Base-by-base conservation (phyloP, 2,113 vertebrate genomes). In the Myotis brandtii region DNA sequence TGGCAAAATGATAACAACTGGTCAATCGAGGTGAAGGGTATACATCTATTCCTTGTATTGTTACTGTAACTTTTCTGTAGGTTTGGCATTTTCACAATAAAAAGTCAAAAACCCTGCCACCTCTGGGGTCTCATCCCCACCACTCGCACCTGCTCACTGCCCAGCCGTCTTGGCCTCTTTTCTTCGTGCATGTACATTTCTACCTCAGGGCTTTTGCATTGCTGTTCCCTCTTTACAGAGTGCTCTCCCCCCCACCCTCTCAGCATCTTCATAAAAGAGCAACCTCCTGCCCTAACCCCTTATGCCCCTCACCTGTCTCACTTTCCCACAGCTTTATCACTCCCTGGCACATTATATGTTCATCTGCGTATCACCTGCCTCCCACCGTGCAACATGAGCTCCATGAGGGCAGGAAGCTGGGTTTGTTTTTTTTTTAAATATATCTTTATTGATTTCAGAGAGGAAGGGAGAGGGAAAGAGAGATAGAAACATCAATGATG, bases 141-240 rank as follows among this genome's bases (percentile, higher is more conserved):
- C 9, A 34, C 56, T 27, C 25, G 21, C 5, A 9, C 32, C 56
- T 1, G 0, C 40, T 25, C 30, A 5, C 25, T 23, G 25, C 23
- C 82, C 59, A 12, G 12, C 50, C 14, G 0, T 12, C 69, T 46
- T 13, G 76, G 18, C 12, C 46, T 21, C 73, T 46, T 6, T 9
- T 6, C 40, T 50, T 54, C 37, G 4, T 0, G 40, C 67, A 1
- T 0, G 4, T 2, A 20, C 2, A 14, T 3, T 3, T 17, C 50
- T 40, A 40, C 25, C 66, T 7, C 62, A 9, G 46, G 21, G 66
- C 23, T 70, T 48, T 0, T 27, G 66, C 9, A 8, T 3, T 34
- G 27, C 75, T 7, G 16, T 17, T 37, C 48, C 59, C 59, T 69
- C 16, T n/a, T 46, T 9, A 3, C 0, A 25, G 43, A 56, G n/a